Evolutionary conservation across 2,888 invertebrate species (phyloP), one percentile per base, ranked within the genome.

Genomic region (Tetragonula carbonaria): DNA sequence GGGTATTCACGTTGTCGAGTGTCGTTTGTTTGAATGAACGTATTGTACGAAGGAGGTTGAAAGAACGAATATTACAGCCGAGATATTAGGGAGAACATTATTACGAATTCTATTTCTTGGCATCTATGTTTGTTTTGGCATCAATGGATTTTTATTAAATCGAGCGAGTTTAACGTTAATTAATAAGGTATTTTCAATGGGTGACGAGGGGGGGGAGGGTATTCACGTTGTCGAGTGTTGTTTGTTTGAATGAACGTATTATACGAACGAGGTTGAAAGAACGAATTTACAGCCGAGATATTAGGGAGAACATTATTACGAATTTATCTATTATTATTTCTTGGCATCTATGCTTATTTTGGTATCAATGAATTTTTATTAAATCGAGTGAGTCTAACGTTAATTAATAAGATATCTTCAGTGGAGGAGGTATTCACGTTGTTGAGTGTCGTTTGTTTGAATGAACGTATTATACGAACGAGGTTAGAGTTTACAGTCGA

Each of bases 71-170:
- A 23, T 21, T 63, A 33, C 63, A 33, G 18, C 18, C 18, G 38
- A 45, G 6, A n/a, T 38, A 13, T 2, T 38, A n/a, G 38, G 38
- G 38, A 21, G 21, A 21, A 21, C 21, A 13, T 33, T 33, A 28
- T 63, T 33, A 11, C 16, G 33, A 16, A 63, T 63, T 33, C 33
- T 33, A 8, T 18, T 33, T 33, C 21, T 18, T 16, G 3, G 2
- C 28, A 28, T 28, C 28, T 18, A 28, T 8, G 21, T 33, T 18
- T 18, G 2, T 28, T 28, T 28, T 28, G 28, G 28, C 28, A 28
- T 28, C 28, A 28, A 28, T 28, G 28, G 33, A 50, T 75, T 21
- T 84, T 50, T 8, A 51, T 63, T 51, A n/a, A 28, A 65, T 65
- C 78, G 33, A 55, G 23, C 18, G 57, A 28, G 45, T 21, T 16